These are phyloP conservation scores for Crenuchus spilurus DNA, from an alignment of 2,797 vertebrate species.

Conservation along the genomic window DNA sequence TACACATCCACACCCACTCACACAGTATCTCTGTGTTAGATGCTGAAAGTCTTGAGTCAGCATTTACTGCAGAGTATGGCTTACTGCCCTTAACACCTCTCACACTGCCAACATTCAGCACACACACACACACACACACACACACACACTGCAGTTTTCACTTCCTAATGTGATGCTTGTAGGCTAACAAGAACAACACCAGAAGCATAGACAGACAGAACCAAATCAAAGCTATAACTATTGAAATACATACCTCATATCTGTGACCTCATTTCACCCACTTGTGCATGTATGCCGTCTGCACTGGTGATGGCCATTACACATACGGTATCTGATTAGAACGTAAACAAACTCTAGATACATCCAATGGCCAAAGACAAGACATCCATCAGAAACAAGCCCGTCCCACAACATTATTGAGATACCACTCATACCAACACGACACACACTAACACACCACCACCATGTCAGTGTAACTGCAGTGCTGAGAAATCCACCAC, in stretches of 20 bases:
- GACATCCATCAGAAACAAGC: no score
- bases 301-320: no score
- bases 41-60: slow-evolving; percentile 25
- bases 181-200: neutral
- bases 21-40: neutral
- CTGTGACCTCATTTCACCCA: neutral
- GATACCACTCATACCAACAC: no score
- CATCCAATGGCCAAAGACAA: no score
- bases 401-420: no score
- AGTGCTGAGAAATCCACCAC: no score
- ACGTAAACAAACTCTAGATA: no score
- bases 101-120: slow-evolving; percentile 15
- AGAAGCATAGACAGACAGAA: no score
- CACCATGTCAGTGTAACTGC: no score
- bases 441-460: no score
- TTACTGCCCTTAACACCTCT: slow-evolving; percentile 13
- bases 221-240: neutral
- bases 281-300: no score
- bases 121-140: neutral
- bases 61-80: slow-evolving; percentile 28
- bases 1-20: neutral
- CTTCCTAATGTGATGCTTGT: neutral
- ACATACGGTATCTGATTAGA: no score
- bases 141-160: neutral
- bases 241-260: neutral